Evolutionary conservation across 2,113 vertebrate genomes (phyloP), one percentile per base, ranked within the genome.

Genomic region (Oreocharis arfaki): DNA sequence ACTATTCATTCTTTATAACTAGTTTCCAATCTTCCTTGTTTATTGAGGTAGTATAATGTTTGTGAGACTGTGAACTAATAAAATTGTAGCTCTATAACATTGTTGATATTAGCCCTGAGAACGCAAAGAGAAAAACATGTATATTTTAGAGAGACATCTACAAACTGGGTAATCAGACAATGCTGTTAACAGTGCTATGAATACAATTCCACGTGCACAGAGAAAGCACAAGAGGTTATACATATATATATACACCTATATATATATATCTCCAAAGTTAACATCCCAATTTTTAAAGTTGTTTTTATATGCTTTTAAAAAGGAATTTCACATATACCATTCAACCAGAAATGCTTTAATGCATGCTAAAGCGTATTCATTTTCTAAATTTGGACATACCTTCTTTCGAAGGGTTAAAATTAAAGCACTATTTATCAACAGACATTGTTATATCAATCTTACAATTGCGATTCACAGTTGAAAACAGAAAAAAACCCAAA

Each of bases 61-160:
- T 77, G 47, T 92, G 60, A 94, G 56, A 44, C 44, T 53, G n/a
- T 67, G 47, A 96, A 65, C 47, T 75, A 95, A 75, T 76, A 84
- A 80, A 92, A 92, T 56, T 32, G 33, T 37, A 87, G 33, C 39
- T 84, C 59, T 33, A 16, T 46, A 75, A 78, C 28, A 22, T 16
- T 83, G 63, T 32, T 80, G 75, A 50, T 56, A 60, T 28, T 49
- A 87, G 30, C 23, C 50, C 73, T 71, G 73, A 87, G 46, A 85
- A 88, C 7, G 59, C 37, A 21, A 83, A 61, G 47, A 92, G 18
- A 70, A 61, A 80, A 80, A 65, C 10, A 10, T 46, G n/a, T n/a
- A 50, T 59, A 78, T 92, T 73, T 73, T 17, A 86, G 42, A 84
- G n/a, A 57, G 9, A 35, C 11, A 37, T 55, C 57, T 70, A 70